phyloP scores from a whole-genome alignment of 2,797 vertebrate species.

The Bradypodion pumilum region DNA sequence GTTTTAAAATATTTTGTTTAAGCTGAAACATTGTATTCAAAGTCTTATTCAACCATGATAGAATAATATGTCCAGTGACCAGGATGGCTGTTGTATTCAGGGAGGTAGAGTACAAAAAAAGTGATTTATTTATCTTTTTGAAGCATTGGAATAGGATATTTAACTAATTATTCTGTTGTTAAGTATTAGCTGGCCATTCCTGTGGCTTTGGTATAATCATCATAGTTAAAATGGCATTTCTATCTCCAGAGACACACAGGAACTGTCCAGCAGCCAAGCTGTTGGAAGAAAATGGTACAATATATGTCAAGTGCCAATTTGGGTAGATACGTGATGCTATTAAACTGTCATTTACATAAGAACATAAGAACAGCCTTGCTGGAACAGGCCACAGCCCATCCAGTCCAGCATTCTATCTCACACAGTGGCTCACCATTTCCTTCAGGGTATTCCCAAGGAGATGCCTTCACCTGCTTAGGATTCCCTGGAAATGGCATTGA shows the following conservation, averaged over 20 bases:
- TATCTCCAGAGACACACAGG: slow-evolving; percentile 9
- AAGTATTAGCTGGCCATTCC: background rate
- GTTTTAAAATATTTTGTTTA: background rate
- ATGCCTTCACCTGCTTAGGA: no score
- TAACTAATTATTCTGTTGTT: background rate
- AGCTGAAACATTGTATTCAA: background rate
- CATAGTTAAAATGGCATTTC: background rate
- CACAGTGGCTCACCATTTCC: no score
- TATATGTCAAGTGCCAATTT: background rate
- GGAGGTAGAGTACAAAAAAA: background rate
- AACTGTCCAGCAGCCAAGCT: background rate
- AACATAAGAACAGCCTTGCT: no score
- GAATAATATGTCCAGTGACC: no score
- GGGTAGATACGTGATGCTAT: slow-evolving; percentile 8
- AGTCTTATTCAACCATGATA: background rate
- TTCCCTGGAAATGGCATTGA: no score
- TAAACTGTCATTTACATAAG: slow-evolving; percentile 8
- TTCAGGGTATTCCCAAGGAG: no score
- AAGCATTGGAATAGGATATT: background rate
- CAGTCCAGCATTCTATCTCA: no score
- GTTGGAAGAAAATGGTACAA: background rate
- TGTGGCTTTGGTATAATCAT: background rate
- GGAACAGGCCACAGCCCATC: no score
- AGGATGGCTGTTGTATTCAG: no score
- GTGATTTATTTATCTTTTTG: background rate